Percentiles rank a stretch among this genome's conserved stretches.
Evolutionary conservation across 2,113 vertebrate genomes (phyloP).

Genomic region (Rattus rattus): DNA sequence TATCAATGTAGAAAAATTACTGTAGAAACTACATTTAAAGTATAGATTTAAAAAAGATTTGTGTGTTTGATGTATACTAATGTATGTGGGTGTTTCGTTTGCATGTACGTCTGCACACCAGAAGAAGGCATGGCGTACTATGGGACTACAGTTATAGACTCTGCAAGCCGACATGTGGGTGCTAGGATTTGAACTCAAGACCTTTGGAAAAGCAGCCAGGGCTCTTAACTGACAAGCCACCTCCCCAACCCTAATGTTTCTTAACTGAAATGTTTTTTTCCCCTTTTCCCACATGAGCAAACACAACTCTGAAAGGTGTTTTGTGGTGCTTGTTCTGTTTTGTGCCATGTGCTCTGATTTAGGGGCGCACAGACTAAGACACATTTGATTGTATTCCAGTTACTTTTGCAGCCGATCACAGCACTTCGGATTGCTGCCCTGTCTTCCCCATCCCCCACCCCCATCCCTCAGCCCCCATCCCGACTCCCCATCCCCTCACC

Average conservation of each 20-base stretch:
- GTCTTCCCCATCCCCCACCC: not conserved
- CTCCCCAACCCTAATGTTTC: not conserved
- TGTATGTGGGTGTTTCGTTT: not conserved
- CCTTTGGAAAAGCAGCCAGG: not conserved
- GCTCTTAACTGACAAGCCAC: not conserved
- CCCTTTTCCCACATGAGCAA: not conserved
- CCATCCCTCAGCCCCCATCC: not conserved
- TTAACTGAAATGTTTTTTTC: constrained; percentile 24
- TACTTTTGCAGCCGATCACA: not conserved
- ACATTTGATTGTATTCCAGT: not conserved
- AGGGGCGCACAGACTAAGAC: not conserved
- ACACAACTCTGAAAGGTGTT: constrained; percentile 8
- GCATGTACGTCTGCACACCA: not conserved
- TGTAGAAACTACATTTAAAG: not conserved
- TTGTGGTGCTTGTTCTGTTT: not conserved
- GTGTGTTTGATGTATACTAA: not conserved
- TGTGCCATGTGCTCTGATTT: not conserved
- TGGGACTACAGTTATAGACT: not conserved
- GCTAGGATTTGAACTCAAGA: not conserved
- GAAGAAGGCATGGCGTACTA: not conserved
- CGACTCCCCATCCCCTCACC: not conserved
- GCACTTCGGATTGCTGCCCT: not conserved
- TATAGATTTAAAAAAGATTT: not conserved
- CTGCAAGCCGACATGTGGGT: not conserved
- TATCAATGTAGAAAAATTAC: not conserved